Percentiles rank a stretch among this genome's conserved stretches.
Evolutionary conservation across 2,113 vertebrate species (phyloP).

Genomic region (Eubucco bourcierii): DNA sequence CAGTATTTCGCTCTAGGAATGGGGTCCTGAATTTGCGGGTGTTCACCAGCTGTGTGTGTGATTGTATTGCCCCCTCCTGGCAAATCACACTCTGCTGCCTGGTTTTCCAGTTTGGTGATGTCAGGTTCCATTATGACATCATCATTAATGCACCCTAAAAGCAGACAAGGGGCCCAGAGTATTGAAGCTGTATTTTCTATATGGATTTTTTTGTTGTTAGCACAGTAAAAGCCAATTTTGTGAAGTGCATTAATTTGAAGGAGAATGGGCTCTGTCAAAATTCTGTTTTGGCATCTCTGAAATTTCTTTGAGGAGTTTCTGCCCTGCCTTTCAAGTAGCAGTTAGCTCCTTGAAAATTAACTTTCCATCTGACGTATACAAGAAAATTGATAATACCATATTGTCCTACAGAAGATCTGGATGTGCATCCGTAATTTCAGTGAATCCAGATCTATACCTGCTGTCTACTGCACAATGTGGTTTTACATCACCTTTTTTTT

Average conservation of each 20-base stretch:
- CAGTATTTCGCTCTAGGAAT: not conserved
- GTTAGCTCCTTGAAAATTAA: not conserved
- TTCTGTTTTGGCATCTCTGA: not conserved
- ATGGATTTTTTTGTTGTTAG: not conserved
- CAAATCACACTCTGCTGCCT: not conserved
- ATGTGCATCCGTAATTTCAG: not conserved
- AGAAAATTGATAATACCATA: not conserved
- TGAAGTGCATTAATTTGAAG: not conserved
- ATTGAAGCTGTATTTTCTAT: not conserved
- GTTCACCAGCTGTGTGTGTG: not conserved
- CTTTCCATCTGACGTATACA: not conserved
- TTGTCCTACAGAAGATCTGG: not conserved
- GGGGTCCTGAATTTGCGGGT: not conserved
- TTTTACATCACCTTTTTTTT: not conserved
- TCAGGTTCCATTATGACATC: not conserved
- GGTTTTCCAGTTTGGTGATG: not conserved
- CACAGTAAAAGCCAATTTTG: not conserved
- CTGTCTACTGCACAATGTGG: not conserved
- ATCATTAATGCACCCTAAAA: not conserved
- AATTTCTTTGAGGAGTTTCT: not conserved
- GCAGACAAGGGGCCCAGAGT: not conserved
- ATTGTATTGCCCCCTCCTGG: slow-evolving; percentile 67
- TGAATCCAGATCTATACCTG: not conserved
- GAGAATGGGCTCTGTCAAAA: not conserved
- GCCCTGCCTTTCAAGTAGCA: not conserved